phyloP scores from a whole-genome alignment of 2,888 invertebrate genomes.

The Campoplex nolae region DNA sequence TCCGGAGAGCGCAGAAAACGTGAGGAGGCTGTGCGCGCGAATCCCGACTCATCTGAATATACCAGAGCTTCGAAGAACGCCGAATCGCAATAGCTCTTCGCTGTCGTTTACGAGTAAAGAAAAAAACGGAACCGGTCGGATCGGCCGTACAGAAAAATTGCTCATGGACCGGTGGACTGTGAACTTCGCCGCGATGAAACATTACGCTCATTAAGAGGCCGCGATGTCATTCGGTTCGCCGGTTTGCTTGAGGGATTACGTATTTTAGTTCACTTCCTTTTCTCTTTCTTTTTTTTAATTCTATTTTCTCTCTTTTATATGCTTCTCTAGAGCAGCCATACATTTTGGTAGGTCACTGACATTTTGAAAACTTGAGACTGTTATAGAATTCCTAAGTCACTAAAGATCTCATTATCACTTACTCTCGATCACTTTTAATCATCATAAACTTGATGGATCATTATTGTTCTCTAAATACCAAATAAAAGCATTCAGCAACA shows the following conservation, averaged over 20 bases:
- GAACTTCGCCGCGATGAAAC: conserved; percentile 46
- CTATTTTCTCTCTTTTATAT: not conserved
- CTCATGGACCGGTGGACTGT: conserved; percentile 33
- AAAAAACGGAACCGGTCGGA: conserved; percentile 54
- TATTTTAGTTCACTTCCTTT: conserved; percentile 39
- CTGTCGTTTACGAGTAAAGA: conserved; percentile 10
- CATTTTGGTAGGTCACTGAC: conserved; percentile 21
- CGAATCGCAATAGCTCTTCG: conserved; percentile 71
- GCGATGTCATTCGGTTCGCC: conserved; percentile 47
- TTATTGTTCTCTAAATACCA: not conserved
- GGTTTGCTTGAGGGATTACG: conserved; percentile 53
- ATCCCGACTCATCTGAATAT: conserved; percentile 76
- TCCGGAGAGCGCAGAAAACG: conserved; percentile 58
- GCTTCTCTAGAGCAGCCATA: not conserved
- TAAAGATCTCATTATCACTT: not conserved
- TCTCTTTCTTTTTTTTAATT: not conserved
- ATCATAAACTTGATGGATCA: not conserved
- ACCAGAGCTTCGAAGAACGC: conserved; percentile 70
- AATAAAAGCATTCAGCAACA: conserved; percentile 23
- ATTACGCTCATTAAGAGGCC: conserved; percentile 15
- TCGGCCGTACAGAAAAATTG: conserved; percentile 43
- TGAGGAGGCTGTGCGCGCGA: conserved; percentile 47
- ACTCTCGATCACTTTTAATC: not conserved
- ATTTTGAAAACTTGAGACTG: not conserved
- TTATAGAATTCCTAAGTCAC: not conserved